phyloP scores from a whole-genome alignment of 2,888 invertebrate genomes.

The Trachelus troglodyta region DNA sequence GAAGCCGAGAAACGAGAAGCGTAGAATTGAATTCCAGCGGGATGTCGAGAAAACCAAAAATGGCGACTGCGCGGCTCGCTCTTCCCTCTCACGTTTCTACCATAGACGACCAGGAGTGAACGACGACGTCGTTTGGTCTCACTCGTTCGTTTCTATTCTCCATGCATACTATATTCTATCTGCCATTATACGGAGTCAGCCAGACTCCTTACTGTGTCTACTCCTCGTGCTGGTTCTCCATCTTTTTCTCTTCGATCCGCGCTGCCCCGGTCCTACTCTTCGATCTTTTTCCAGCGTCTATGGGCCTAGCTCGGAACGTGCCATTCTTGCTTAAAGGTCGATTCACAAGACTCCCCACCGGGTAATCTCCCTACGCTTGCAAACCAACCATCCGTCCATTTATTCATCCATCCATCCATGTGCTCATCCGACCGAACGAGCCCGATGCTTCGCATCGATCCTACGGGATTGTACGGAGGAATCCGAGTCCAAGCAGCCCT shows the following conservation, averaged over 20 bases:
- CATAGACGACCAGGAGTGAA: not conserved
- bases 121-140: not conserved
- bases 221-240: not conserved
- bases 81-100: conserved; percentile 6
- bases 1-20: not conserved
- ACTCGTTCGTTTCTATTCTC: not conserved
- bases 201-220: not conserved
- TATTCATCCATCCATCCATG: not conserved
- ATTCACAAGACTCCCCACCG: not conserved
- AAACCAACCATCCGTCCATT: not conserved
- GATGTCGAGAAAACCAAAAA: conserved; percentile 21
- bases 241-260: conserved; percentile 2
- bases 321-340: not conserved
- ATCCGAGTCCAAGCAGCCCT: not conserved
- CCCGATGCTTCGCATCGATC: not conserved
- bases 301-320: not conserved
- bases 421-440: not conserved
- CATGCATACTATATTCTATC: not conserved
- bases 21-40: conserved; percentile 4
- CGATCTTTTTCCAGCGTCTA: not conserved
- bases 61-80: conserved; percentile 17
- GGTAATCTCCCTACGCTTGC: not conserved
- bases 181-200: not conserved
- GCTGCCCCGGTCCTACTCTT: not conserved
- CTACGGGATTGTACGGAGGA: not conserved